These are phyloP conservation scores for Eupeodes corollae DNA, from an alignment of 1,140 invertebrate species.

Conservation along the genomic window DNA sequence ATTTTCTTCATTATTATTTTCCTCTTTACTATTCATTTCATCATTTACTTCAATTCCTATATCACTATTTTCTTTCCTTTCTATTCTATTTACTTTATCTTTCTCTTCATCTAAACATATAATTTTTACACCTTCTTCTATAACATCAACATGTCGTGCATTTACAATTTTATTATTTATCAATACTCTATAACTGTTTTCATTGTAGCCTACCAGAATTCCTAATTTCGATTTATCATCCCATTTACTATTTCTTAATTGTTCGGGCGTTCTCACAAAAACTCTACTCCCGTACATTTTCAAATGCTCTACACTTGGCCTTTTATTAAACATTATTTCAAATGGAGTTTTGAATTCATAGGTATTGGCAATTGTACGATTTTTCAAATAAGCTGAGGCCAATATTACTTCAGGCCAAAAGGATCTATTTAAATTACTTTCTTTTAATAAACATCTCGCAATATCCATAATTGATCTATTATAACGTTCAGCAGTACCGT, in stretches of 20 bases:
- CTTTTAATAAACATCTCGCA: conserved; percentile 14
- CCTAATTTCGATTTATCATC: conserved; percentile 21
- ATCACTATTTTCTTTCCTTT: conserved; percentile 9
- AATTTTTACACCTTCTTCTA: conserved; percentile 4
- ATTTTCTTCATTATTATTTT: conserved; percentile 6
- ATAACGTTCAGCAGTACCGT: conserved; percentile 34
- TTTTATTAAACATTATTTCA: conserved; percentile 30
- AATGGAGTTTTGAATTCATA: conserved; percentile 30
- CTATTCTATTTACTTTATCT: not conserved
- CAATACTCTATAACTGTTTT: conserved; percentile 3
- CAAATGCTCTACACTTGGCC: conserved; percentile 26
- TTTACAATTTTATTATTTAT: conserved; percentile 7
- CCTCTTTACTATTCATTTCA: conserved; percentile 8
- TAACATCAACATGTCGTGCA: conserved; percentile 8
- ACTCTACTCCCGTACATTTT: conserved; percentile 19
- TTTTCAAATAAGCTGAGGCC: conserved; percentile 22
- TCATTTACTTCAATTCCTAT: conserved; percentile 11
- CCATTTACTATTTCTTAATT: conserved; percentile 25
- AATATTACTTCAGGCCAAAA: conserved; percentile 21
- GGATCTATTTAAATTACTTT: conserved; percentile 8
- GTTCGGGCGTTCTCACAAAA: conserved; percentile 26
- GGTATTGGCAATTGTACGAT: conserved; percentile 23
- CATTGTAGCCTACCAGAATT: not conserved
- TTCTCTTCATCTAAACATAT: conserved; percentile 4
- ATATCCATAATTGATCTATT: conserved; percentile 36